Base-by-base conservation (phyloP, 2,888 invertebrate species). In the Drosophila subsilvestris region DNA sequence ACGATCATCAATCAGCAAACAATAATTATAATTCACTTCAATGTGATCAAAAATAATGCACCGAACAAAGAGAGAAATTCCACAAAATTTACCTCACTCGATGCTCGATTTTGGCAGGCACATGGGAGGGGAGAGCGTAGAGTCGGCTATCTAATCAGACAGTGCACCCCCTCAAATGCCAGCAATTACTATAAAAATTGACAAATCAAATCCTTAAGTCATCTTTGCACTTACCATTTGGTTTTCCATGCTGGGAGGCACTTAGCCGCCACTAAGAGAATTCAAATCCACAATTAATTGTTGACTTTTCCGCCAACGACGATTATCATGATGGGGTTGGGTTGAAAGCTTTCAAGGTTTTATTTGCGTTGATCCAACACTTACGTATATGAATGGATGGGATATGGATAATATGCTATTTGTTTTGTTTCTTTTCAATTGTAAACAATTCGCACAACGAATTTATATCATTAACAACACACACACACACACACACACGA, bases 391-490 rank as follows among this genome's bases (percentile, higher is more conserved):
- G 9, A 9, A 27, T 27, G 27, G 27, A 27, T 27, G 2, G 27
- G 25, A 25, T 22, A 3, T 22, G 25, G 25, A 25, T 25, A 8
- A 14, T 37, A n/a, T 37, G 29, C n/a, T 56, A 49, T 66, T 49
- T 56, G 68, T 29, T 66, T 53, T 37, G 54, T 12, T 18, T 47
- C 20, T 27, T 6, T 12, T 18, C n/a, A 8, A n/a, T 49, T 44
- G 69, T 67, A 67, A 68, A 67, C 66, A 67, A 7, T 50, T 68
- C 50, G 32, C 44, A 42, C 44, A 29, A 56, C 68, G 43, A 57
- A 68, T 37, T 57, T 37, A 20, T 68, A 55, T 66, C 45, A 45
- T 45, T 57, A 22, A 54, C 27, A 20, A 32, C 22, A 22, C 22
- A 22, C 1, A 20, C 22, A 44, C 22, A 60, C 29, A 43, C 49